phyloP scores from a whole-genome alignment of 2,797 vertebrate genomes.

The Leptatherina wallacei region DNA sequence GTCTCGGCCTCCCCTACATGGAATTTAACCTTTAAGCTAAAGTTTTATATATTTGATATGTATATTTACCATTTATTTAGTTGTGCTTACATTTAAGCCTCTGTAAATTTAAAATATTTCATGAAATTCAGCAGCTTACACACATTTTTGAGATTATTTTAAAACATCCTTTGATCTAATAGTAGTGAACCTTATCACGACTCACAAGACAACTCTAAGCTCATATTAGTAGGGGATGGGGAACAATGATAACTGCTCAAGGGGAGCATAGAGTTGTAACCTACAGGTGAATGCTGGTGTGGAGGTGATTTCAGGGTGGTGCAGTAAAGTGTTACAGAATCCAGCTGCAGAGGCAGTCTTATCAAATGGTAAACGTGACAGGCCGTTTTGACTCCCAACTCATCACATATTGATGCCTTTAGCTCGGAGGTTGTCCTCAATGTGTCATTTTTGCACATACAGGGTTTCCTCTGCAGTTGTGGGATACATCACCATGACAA shows the following conservation, averaged over 20 bases:
- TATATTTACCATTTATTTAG: background rate
- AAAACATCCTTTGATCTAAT: background rate
- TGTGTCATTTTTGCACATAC: background rate
- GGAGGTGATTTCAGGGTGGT: background rate
- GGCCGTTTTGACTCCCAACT: background rate
- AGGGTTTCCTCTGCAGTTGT: background rate
- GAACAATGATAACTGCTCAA: background rate
- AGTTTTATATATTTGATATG: background rate
- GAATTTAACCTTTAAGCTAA: background rate
- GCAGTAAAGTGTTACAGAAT: background rate
- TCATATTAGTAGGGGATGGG: background rate
- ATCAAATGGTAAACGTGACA: background rate
- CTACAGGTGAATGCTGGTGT: conserved; percentile 4
- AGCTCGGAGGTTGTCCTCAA: background rate
- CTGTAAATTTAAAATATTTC: background rate
- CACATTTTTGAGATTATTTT: no score
- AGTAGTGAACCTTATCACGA: background rate
- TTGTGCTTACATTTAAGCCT: background rate
- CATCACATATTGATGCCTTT: background rate
- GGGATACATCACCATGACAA: background rate
- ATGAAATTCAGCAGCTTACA: background rate
- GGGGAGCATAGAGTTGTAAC: background rate
- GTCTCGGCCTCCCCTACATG: background rate
- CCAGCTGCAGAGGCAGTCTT: background rate
- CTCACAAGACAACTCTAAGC: background rate